These are phyloP conservation scores for Elachura formosa DNA, from an alignment of 2,113 vertebrate species.

Conservation along the genomic window DNA sequence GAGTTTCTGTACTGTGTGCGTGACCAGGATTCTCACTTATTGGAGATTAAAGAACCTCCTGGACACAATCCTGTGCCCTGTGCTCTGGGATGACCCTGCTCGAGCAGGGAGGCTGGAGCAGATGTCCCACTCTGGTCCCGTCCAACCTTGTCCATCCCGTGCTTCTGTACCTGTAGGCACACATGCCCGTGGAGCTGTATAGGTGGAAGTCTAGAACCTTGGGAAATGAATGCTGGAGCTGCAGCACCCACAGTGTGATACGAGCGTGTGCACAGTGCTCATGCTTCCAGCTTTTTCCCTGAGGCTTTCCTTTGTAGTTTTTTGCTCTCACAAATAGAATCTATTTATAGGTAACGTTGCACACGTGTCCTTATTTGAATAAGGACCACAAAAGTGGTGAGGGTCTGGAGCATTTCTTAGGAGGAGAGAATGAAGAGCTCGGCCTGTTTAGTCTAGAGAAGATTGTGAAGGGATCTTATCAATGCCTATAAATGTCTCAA, in stretches of 20 bases:
- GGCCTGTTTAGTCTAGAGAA: background rate
- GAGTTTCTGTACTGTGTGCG: background rate
- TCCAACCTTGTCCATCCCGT: accelerated
- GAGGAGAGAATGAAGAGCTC: background rate
- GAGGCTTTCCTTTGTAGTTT: background rate
- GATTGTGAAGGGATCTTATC: background rate
- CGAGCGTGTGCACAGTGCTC: accelerated
- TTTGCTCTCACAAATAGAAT: background rate
- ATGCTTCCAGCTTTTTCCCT: background rate
- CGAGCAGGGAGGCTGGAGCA: background rate
- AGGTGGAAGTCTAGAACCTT: background rate
- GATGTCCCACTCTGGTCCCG: background rate
- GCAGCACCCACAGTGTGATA: no score
- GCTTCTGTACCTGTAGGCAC: background rate
- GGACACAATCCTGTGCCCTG: background rate
- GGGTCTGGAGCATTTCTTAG: background rate
- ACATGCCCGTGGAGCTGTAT: background rate
- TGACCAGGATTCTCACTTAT: background rate
- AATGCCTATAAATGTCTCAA: background rate
- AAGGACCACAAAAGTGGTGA: background rate
- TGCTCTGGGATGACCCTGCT: background rate
- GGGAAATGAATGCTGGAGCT: background rate
- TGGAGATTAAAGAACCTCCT: background rate
- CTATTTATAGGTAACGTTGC: background rate
- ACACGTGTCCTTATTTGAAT: background rate